Evolutionary conservation across 2,113 vertebrate genomes (phyloP).

Genomic region (Struthio camelus): DNA sequence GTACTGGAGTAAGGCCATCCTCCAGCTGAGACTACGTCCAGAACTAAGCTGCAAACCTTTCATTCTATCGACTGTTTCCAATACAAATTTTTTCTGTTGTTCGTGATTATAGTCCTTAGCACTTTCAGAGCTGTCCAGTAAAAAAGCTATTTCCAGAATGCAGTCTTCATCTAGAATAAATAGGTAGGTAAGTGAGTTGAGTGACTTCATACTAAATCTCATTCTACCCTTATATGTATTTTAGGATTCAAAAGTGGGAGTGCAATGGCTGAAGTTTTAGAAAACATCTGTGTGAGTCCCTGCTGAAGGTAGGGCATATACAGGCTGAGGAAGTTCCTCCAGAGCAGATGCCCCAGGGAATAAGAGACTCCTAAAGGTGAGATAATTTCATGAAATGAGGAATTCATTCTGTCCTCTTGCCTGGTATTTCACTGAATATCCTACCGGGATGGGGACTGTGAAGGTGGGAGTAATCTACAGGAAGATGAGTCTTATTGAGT

Average conservation of each 20-base stretch:
- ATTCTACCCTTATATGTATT: background rate
- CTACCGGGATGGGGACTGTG: background rate
- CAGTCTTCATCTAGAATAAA: conserved; percentile 84
- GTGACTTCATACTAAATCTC: background rate
- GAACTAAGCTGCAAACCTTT: conserved; percentile 78
- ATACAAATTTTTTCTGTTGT: conserved; percentile 85
- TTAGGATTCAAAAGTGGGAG: background rate
- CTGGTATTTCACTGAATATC: background rate
- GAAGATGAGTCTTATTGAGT: background rate
- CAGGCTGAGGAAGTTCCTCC: background rate
- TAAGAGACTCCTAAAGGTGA: background rate
- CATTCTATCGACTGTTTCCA: conserved; percentile 84
- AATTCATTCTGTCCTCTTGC: background rate
- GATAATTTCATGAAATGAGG: background rate
- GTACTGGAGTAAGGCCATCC: conserved; percentile 88
- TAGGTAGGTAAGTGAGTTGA: background rate
- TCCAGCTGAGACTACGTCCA: conserved; percentile 80
- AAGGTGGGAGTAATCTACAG: background rate
- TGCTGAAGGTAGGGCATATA: background rate
- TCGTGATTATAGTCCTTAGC: conserved; percentile 86
- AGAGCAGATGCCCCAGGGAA: background rate
- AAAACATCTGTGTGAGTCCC: background rate
- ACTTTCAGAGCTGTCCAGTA: conserved; percentile 91
- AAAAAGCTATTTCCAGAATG: conserved; percentile 85
- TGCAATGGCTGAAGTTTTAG: background rate